Evolutionary conservation across 2,888 invertebrate genomes (phyloP), one percentile per base, ranked within the genome.

Genomic region (Bombylius discolor): DNA sequence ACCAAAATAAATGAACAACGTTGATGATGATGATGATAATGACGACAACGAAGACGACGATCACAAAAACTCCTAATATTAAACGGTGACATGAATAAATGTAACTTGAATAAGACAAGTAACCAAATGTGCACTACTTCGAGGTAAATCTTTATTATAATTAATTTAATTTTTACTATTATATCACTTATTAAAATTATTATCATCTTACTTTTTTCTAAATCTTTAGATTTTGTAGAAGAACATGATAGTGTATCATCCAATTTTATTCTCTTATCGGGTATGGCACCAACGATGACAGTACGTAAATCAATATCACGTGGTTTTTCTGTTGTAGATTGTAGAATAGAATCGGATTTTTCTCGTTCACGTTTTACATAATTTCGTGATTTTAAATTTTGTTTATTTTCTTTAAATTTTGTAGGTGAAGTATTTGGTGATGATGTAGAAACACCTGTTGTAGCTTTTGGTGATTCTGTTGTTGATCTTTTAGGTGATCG

Each of bases 351-450:
- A 65, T 77, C 76, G 34, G 79, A 81, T 62, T 76, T 77, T 60
- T 80, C 79, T 61, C 79, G 76, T 70, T 84, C 83, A 56, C 84
- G 77, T 56, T 84, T 76, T 68, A 83, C 78, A 75, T 85, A 85
- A 69, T 81, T 80, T 55, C 83, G 77, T 65, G 79, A 79, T 72
- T 79, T 80, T 67, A 77, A 74, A 63, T 77, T 36, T n/a, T 53
- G 77, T 66, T 78, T 79, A 47, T 80, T 72, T 64, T 79, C 81
- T 68, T 81, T 81, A 70, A 81, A 81, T 33, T 48, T 58, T 7
- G 52, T 47, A 34, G 58, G 49, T 5, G 58, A 51, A 14, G n/a
- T 14, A 36, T 36, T 52, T 14, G 62, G 48, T 42, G 59, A 47
- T 51, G 58, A 54, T 52, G 53, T 48, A 32, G 51, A 49, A 49